Conservation (phyloP, 2,797 vertebrate genomes). For the Odontamblyopus rebecca region DNA sequence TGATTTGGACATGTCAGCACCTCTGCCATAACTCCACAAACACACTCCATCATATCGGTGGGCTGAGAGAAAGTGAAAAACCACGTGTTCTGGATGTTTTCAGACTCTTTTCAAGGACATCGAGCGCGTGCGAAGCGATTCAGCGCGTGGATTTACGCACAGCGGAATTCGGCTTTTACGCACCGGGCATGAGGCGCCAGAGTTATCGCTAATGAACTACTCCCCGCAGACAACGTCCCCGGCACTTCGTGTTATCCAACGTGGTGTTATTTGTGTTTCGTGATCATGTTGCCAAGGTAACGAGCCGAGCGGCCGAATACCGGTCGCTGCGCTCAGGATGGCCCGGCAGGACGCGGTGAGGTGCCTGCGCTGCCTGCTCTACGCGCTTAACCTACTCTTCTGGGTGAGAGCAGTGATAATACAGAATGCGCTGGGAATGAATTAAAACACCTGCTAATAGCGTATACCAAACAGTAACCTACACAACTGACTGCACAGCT, state of each 20-base stretch:
- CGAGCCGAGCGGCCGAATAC: constrained; percentile 75
- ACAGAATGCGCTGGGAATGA: background rate
- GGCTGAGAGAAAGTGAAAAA: constrained; percentile 43
- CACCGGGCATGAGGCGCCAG: constrained; percentile 12
- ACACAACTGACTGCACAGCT: background rate
- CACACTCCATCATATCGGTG: constrained; percentile 27
- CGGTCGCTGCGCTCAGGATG: constrained; percentile 78
- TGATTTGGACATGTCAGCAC: constrained; percentile 50
- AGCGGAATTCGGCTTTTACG: constrained; percentile 45
- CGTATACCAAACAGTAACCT: background rate
- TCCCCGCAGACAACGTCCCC: background rate
- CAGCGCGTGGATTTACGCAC: constrained; percentile 24
- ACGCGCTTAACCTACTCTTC: constrained; percentile 94
- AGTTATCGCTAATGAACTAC: constrained; percentile 5
- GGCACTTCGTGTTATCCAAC: background rate
- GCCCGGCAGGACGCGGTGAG: constrained; percentile 95
- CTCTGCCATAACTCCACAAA: constrained; percentile 21
- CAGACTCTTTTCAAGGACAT: constrained; percentile 41
- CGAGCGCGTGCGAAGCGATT: constrained; percentile 25
- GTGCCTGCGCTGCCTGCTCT: constrained; percentile 92
- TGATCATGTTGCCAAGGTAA: constrained; percentile 68
- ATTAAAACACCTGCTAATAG: background rate
- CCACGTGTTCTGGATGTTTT: constrained; percentile 64
- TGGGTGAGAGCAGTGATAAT: constrained; percentile 89
- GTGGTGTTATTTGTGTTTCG: constrained; percentile 16